Conservation (phyloP, 2,113 vertebrate genomes). For the Crotophaga sulcirostris region DNA sequence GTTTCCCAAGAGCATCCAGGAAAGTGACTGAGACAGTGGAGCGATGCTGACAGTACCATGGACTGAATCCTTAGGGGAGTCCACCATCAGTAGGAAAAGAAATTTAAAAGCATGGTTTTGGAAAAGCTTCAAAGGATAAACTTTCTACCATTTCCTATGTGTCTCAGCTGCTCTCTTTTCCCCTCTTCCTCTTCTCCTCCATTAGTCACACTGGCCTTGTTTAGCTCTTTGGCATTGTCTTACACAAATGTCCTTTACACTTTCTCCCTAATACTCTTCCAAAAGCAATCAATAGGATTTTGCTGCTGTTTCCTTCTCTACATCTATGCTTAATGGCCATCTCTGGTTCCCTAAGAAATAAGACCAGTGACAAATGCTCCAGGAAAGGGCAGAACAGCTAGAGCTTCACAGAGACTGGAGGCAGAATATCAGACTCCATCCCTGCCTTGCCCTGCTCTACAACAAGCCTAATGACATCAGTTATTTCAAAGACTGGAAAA, state of each 20-base stretch:
- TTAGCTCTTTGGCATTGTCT: constrained; percentile 33
- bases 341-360: not conserved
- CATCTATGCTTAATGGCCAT: not conserved
- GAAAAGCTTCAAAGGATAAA: constrained; percentile 40
- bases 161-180: not conserved
- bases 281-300: constrained; percentile 17
- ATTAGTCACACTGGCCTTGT: constrained; percentile 14
- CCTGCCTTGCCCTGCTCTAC: not conserved
- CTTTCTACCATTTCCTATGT: not conserved
- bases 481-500: not conserved
- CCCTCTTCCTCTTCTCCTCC: not conserved
- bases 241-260: constrained; percentile 29
- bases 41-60: not conserved
- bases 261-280: not conserved
- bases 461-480: not conserved
- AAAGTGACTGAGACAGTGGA: not conserved
- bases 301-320: not conserved
- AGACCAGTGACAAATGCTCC: not conserved
- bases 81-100: not conserved
- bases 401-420: not conserved
- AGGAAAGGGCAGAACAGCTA: not conserved
- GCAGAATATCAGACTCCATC: not conserved
- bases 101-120: constrained; percentile 24
- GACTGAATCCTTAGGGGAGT: constrained; percentile 6
- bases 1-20: not conserved